Evolutionary conservation across 1,140 invertebrate species (phyloP).

Genomic region (Arion vulgaris): DNA sequence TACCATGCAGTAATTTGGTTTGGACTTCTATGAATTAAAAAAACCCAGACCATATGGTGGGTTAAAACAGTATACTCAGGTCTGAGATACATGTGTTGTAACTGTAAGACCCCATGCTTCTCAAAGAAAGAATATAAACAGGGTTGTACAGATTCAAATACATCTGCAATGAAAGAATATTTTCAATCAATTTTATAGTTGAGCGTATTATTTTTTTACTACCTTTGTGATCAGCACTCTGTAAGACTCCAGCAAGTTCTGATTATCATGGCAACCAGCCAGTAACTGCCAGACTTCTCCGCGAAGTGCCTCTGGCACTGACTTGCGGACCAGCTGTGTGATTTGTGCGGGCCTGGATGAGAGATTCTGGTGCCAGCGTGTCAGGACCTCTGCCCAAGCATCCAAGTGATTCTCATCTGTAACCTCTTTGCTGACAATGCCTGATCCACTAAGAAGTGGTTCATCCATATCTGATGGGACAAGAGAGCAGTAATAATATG

Average conservation of each 20-base stretch:
- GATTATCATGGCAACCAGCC: slow-evolving; percentile 86
- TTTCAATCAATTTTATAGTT: too few species aligned
- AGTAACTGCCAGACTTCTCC: slow-evolving; percentile 98
- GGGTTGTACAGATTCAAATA: too few species aligned
- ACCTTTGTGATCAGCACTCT: slow-evolving; percentile 92
- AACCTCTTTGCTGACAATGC: slow-evolving; percentile 96
- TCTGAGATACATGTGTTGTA: too few species aligned
- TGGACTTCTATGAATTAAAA: too few species aligned
- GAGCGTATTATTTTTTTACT: too few species aligned
- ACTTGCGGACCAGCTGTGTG: slow-evolving; percentile 75
- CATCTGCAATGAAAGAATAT: too few species aligned
- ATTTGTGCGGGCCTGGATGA: slow-evolving; percentile 65
- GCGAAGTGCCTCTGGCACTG: slow-evolving; percentile 93
- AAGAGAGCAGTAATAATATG: not conserved
- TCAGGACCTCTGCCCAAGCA: slow-evolving; percentile 92
- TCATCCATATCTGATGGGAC: slow-evolving; percentile 85
- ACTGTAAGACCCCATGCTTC: too few species aligned
- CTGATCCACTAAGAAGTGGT: slow-evolving; percentile 94
- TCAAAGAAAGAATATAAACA: too few species aligned
- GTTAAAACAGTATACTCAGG: too few species aligned
- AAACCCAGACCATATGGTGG: too few species aligned
- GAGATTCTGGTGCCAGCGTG: slow-evolving; percentile 80
- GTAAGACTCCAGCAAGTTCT: slow-evolving; percentile 93
- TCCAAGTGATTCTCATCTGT: slow-evolving; percentile 92
- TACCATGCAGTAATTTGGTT: too few species aligned